phyloP scores from a whole-genome alignment of 2,113 vertebrate species.

The Hystrix brachyura region DNA sequence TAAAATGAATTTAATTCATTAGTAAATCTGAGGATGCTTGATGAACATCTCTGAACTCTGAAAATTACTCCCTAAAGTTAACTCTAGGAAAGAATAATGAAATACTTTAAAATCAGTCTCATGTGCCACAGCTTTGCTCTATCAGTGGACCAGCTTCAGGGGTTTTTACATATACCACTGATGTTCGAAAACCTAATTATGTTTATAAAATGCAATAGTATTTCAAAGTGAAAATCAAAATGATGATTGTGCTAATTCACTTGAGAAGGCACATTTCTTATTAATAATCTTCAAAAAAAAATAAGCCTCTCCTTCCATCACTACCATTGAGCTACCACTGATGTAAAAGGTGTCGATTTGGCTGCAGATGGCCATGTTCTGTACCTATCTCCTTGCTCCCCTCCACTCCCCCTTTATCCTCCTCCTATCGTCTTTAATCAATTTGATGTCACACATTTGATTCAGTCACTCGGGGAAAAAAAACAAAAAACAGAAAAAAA shows the following conservation, averaged over 20 bases:
- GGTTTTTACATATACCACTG: slow-evolving; percentile 24
- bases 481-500: neutral
- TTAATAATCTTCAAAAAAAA: neutral
- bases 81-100: neutral
- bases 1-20: slow-evolving; percentile 22
- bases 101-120: neutral
- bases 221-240: slow-evolving; percentile 52
- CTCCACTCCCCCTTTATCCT: neutral
- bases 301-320: neutral
- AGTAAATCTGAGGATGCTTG: neutral
- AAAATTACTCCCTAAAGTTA: slow-evolving; percentile 16
- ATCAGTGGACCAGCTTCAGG: neutral
- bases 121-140: neutral
- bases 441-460: neutral
- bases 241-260: neutral
- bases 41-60: neutral
- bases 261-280: neutral
- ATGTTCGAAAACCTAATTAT: slow-evolving; percentile 3
- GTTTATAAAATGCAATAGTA: neutral
- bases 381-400: neutral
- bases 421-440: neutral
- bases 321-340: neutral
- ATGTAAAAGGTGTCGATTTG: neutral
- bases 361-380: neutral
- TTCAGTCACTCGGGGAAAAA: neutral